These are phyloP conservation scores for Papilio protenor DNA, from an alignment of 2,888 invertebrate species.

Conservation along the genomic window DNA sequence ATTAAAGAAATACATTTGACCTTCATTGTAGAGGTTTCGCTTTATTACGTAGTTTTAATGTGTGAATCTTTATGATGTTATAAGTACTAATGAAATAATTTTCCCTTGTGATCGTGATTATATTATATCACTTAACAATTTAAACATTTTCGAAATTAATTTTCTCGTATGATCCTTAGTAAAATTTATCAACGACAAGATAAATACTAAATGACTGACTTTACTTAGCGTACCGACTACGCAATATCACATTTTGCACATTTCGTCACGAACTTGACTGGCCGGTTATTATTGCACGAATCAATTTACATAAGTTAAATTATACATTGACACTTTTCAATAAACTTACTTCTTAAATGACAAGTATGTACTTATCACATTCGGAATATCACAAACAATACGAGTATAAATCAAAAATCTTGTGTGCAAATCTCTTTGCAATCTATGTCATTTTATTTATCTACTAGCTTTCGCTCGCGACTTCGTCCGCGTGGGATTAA, in stretches of 20 bases:
- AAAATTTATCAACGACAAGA: conserved; percentile 25
- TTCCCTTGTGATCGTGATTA: not conserved
- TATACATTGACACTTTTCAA: conserved; percentile 6
- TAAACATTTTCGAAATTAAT: not conserved
- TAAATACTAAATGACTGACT: conserved; percentile 26
- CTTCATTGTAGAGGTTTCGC: too few relatives aligned
- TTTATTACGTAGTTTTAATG: too few relatives aligned
- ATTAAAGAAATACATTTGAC: too few relatives aligned
- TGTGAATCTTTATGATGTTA: too few relatives aligned
- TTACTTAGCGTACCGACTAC: conserved; percentile 9
- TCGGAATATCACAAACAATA: not conserved
- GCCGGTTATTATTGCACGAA: conserved; percentile 31
- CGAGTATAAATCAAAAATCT: too few relatives aligned
- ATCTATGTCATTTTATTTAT: too few relatives aligned
- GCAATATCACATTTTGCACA: conserved; percentile 33
- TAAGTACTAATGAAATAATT: not conserved
- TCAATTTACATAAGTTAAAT: conserved; percentile 35
- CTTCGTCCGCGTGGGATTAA: too few relatives aligned
- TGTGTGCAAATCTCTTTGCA: too few relatives aligned
- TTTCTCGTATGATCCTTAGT: not conserved
- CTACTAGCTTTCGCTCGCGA: too few relatives aligned
- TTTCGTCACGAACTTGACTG: conserved; percentile 36
- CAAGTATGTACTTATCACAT: not conserved
- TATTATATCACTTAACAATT: not conserved
- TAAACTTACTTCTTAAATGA: conserved; percentile 7